Conservation (phyloP, 2,797 vertebrate genomes). For the Syngnathus acus region DNA sequence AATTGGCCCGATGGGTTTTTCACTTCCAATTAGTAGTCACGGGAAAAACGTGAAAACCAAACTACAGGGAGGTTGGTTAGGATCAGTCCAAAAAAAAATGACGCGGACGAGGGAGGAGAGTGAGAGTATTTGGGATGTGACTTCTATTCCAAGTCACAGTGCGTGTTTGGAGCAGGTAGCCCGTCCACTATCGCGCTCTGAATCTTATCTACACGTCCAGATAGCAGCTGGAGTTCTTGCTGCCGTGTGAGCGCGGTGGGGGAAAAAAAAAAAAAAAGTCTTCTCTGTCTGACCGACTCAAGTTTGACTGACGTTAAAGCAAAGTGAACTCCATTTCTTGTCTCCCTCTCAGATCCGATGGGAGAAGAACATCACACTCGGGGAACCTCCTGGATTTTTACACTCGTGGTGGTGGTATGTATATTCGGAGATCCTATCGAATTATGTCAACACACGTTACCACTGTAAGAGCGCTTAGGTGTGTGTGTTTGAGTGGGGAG, state of each 20-base stretch:
- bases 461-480: slow-evolving; percentile 21
- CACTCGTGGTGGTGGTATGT: slow-evolving; percentile 95
- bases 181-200: slow-evolving; percentile 38
- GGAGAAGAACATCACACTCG: slow-evolving; percentile 94
- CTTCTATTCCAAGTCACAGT: slow-evolving; percentile 14
- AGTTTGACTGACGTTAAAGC: slow-evolving; percentile 40
- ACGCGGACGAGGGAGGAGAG: background rate
- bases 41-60: background rate
- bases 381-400: slow-evolving; percentile 88
- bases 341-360: slow-evolving; percentile 80
- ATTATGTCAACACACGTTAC: slow-evolving; percentile 26
- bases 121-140: background rate
- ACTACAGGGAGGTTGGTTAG: background rate
- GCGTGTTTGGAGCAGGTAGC: slow-evolving; percentile 37
- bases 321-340: slow-evolving; percentile 44
- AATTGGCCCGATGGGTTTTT: background rate
- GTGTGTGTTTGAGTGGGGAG: background rate
- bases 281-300: slow-evolving; percentile 28
- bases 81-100: background rate
- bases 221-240: slow-evolving; percentile 48
- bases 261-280: slow-evolving; percentile 10
- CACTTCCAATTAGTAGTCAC: background rate
- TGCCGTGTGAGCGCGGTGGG: slow-evolving; percentile 40
- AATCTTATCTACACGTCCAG: slow-evolving; percentile 64
- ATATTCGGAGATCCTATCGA: slow-evolving; percentile 23